Conservation (phyloP, 2,888 invertebrate genomes). For the Pyrrhia umbra region DNA sequence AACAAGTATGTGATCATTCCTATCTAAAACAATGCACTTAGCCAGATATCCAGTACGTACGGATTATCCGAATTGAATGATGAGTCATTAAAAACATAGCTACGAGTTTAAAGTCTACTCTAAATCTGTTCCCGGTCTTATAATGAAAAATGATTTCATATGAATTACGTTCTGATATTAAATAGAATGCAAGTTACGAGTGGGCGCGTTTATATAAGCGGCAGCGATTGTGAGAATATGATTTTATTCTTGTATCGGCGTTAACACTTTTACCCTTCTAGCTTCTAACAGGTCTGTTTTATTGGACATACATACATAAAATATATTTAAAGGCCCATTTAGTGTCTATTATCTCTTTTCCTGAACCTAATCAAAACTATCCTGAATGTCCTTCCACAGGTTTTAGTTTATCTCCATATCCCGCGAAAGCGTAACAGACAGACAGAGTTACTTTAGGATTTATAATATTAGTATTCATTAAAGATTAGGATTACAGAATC, state of each 20-base stretch:
- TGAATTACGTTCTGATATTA: slow-evolving; percentile 38
- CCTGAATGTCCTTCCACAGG: too few relatives aligned
- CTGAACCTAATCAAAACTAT: too few relatives aligned
- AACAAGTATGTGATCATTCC: slow-evolving; percentile 7
- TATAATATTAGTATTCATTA: too few relatives aligned
- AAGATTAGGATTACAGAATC: too few relatives aligned
- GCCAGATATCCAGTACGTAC: slow-evolving; percentile 3
- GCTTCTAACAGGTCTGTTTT: too few relatives aligned
- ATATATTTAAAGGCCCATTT: too few relatives aligned
- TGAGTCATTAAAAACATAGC: slow-evolving; percentile 49
- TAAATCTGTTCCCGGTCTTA: slow-evolving; percentile 53
- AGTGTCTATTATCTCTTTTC: too few relatives aligned
- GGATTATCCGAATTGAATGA: slow-evolving; percentile 44
- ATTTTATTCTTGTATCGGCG: not conserved
- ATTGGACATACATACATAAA: not conserved
- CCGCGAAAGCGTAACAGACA: too few relatives aligned
- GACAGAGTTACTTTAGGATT: too few relatives aligned
- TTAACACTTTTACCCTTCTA: too few relatives aligned
- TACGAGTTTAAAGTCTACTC: slow-evolving; percentile 29
- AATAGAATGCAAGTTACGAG: not conserved
- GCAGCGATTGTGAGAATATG: slow-evolving; percentile 2
- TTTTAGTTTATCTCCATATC: too few relatives aligned
- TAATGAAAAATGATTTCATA: slow-evolving; percentile 62
- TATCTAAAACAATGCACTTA: slow-evolving; percentile 34
- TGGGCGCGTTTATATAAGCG: not conserved